These are phyloP conservation scores for Macaca nemestrina DNA, from an alignment of 2,113 vertebrate species.

Conservation along the genomic window DNA sequence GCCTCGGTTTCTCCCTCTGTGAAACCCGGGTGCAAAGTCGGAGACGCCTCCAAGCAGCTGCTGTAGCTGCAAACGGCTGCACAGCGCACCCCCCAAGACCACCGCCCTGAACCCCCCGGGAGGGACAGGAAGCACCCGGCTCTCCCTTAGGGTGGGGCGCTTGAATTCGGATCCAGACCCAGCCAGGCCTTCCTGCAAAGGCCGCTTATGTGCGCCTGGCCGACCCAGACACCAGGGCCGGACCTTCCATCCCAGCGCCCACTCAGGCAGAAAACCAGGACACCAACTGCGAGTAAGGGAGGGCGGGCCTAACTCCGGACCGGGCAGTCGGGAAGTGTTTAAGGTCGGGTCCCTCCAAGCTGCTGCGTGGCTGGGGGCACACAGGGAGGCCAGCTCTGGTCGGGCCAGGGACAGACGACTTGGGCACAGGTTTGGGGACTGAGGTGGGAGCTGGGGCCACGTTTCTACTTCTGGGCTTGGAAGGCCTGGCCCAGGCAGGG, in stretches of 20 bases:
- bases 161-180: neutral
- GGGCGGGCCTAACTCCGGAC: neutral
- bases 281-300: neutral
- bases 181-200: fast-evolving
- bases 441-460: neutral
- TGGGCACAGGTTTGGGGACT: neutral
- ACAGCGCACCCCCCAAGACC: neutral
- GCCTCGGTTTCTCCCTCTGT: neutral
- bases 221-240: neutral
- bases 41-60: neutral
- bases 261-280: neutral
- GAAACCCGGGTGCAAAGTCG: neutral
- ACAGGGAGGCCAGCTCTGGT: neutral
- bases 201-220: fast-evolving
- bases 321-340: neutral
- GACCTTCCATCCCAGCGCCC: neutral
- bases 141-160: neutral
- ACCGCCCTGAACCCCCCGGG: neutral
- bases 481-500: neutral
- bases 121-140: neutral
- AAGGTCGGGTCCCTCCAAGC: neutral
- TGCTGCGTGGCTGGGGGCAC: neutral
- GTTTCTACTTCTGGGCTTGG: neutral
- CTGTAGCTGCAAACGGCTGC: neutral
- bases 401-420: no score